Conservation (phyloP, 2,797 vertebrate species). For the Phrynocephalus vlangalii region DNA sequence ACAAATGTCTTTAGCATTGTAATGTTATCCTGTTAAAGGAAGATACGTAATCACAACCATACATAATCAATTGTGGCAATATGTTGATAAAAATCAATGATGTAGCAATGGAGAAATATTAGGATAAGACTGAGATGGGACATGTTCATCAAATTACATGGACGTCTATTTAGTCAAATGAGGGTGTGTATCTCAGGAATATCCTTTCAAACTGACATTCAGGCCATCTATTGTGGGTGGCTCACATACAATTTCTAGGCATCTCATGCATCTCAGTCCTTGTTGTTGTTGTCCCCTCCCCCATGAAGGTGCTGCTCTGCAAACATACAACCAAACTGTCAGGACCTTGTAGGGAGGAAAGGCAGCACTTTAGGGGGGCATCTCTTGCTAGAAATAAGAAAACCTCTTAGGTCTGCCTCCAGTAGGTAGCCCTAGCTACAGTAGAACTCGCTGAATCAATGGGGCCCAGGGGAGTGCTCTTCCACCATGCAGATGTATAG, state of each 20-base stretch:
- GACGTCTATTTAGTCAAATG: slow-evolving; percentile 32
- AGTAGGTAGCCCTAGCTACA: too few relatives aligned
- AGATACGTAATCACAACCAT: slow-evolving; percentile 14
- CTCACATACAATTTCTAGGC: neutral
- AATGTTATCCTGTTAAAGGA: slow-evolving; percentile 21
- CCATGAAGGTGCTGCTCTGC: neutral
- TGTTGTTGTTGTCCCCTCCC: too few relatives aligned
- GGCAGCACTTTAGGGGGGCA: too few relatives aligned
- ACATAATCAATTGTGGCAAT: slow-evolving; percentile 31
- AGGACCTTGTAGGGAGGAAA: too few relatives aligned
- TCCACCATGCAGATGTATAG: too few relatives aligned
- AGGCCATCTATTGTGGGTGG: neutral
- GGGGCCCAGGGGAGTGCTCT: too few relatives aligned
- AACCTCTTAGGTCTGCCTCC: too few relatives aligned
- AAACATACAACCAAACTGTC: neutral
- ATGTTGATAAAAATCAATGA: slow-evolving; percentile 36
- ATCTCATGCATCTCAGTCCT: neutral
- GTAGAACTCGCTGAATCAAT: too few relatives aligned
- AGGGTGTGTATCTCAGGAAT: neutral
- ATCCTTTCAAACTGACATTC: neutral
- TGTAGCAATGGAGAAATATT: slow-evolving; percentile 37
- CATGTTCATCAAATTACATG: slow-evolving; percentile 30
- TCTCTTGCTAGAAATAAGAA: too few relatives aligned
- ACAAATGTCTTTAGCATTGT: slow-evolving; percentile 7
- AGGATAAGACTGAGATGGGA: slow-evolving; percentile 27